Evolutionary conservation across 2,797 vertebrate species (phyloP).

Genomic region (Botia kubotai): DNA sequence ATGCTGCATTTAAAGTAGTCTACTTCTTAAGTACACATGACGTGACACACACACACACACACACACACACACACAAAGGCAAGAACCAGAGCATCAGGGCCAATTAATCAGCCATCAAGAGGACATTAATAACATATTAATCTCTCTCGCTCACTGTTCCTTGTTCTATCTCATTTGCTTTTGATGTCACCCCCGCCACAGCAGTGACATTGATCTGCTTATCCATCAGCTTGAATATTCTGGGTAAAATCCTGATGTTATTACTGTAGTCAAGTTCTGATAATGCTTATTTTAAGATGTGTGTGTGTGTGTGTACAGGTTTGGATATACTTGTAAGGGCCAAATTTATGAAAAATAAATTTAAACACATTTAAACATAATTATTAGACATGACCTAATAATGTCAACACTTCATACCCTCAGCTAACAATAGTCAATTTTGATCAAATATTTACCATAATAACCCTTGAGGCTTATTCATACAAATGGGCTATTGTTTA

Average conservation of each 20-base stretch:
- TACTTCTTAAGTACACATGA: neutral
- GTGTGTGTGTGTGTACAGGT: too few relatives aligned
- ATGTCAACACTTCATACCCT: neutral
- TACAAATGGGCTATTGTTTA: too few relatives aligned
- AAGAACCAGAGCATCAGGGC: slow-evolving; percentile 10
- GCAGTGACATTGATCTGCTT: slow-evolving; percentile 27
- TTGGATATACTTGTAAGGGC: too few relatives aligned
- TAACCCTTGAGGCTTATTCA: too few relatives aligned
- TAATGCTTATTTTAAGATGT: neutral
- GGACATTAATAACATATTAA: slow-evolving; percentile 43
- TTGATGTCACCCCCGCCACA: slow-evolving; percentile 29
- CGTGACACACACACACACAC: neutral
- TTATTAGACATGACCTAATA: neutral
- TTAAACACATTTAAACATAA: neutral
- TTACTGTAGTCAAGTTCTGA: slow-evolving; percentile 13
- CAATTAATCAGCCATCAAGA: slow-evolving; percentile 50
- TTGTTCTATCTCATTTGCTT: slow-evolving; percentile 39
- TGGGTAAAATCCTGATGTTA: neutral
- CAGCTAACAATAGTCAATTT: neutral
- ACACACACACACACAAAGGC: neutral
- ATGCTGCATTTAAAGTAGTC: slow-evolving; percentile 18
- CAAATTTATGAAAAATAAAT: neutral
- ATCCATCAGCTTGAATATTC: slow-evolving; percentile 29
- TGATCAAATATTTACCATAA: too few relatives aligned
- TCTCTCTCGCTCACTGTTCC: slow-evolving; percentile 36